Base-by-base conservation (phyloP, 2,888 invertebrate species). In the Spisula subtruncata region DNA sequence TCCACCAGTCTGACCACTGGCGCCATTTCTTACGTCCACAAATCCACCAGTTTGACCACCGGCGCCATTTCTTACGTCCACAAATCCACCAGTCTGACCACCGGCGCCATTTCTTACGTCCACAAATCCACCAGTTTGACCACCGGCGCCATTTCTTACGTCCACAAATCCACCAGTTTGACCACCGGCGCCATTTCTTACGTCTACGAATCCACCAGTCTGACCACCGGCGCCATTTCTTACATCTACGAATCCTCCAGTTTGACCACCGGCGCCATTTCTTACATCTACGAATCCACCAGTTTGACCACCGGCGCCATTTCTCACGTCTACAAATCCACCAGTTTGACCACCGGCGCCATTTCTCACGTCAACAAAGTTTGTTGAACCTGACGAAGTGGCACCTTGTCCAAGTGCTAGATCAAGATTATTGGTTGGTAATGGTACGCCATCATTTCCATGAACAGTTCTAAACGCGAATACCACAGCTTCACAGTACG, bases 381-480 rank as follows among this genome's bases (percentile, higher is more conserved):
- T 51, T 41, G 51, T 46, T 14, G 79, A 54, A 46, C 48, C 71
- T 16, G 83, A 32, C 14, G 29, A 75, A 51, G 20, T 20, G 0
- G 32, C n/a, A 1, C 79, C 79, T 2, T 25, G 14, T 12, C 8
- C 71, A 32, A 85, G 16, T 2, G 35, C 51, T 16, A 41, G 12
- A 14, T 29, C 20, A 25, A 71, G 25, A 12, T n/a, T 4, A 14
- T 32, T 35, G 18, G 56, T 20, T 20, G 56, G 60, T 35, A 56
- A 54, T 32, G 25, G 35, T 54, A 25, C 16, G 1, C 85, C 85
- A 12, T 35, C 25, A n/a, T 56, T 80, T 16, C 85, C 85, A 41
- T 80, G 85, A 35, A 32, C 71, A n/a, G 75, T 35, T 35, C 87
- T 82, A 54, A 92, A 92, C 2, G 91, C 90, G 66, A 92, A 92